Base-by-base conservation (phyloP, 2,888 invertebrate genomes). In the Xanthia icteritia region DNA sequence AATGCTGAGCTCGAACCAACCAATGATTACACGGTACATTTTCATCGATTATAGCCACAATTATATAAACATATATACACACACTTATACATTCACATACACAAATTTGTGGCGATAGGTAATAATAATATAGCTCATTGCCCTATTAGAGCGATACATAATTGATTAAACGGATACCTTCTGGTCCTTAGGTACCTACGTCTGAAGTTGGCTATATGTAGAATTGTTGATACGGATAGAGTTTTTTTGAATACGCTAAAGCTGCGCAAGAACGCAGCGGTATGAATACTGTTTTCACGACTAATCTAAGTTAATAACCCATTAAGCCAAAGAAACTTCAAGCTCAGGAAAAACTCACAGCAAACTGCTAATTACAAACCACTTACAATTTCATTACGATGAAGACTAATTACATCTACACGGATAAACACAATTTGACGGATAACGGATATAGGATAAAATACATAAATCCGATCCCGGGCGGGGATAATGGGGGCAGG, bases 381-480 rank as follows among this genome's bases (percentile, higher is more conserved):
- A 23, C 51, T 77, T 45, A 51, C 31, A 78, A 36, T 69, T 45
- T 48, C 6, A 75, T 61, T 61, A 51, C 51, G 64, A 36, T 54
- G 27, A 15, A 73, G 48, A 74, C 45, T 78, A 66, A 69, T 75
- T 58, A 54, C 72, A 79, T 79, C 20, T 72, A 75, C 51, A 76
- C 61, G 68, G 75, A 73, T 84, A 77, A 82, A 83, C 81, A 80
- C 73, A 70, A 82, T 84, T 80, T 82, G 84, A 87, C 67, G 74
- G 79, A 78, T 83, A 80, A 63, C 61, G 73, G 74, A 77, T 84
- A 76, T 73, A 84, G 73, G 74, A 82, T 84, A 74, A 77, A 84
- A 81, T 80, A 79, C 85, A 88, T 89, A 90, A 91, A 91, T 88
- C 86, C 60, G 42, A 77, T 82, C 77, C 78, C 72, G 78, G 77